Evolutionary conservation across 1,140 invertebrate species (phyloP).

Genomic region (Paralvinella palmiformis): DNA sequence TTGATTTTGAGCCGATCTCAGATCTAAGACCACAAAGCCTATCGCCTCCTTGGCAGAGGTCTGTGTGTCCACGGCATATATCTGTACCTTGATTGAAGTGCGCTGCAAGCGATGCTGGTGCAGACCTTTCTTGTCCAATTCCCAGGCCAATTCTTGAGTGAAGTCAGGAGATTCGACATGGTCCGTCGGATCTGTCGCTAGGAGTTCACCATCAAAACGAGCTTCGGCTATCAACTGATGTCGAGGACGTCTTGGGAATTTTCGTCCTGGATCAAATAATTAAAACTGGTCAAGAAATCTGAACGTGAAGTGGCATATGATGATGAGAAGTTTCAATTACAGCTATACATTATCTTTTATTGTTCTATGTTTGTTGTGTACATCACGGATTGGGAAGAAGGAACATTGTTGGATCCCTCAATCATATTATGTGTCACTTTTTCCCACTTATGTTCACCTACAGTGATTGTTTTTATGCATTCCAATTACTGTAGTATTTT

Average conservation of each 20-base stretch:
- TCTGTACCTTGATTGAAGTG: slow-evolving; percentile 52
- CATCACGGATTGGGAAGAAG: no score
- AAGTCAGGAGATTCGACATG: slow-evolving; percentile 49
- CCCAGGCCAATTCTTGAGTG: slow-evolving; percentile 54
- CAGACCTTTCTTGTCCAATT: slow-evolving; percentile 51
- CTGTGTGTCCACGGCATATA: slow-evolving; percentile 45
- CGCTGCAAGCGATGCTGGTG: slow-evolving; percentile 52
- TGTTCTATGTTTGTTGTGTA: no score
- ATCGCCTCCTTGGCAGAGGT: slow-evolving; percentile 46
- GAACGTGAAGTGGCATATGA: no score
- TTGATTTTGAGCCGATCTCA: slow-evolving; percentile 46
- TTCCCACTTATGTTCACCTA: no score
- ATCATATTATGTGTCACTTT: no score
- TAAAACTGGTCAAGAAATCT: no score
- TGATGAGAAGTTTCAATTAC: no score
- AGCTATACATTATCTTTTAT: no score
- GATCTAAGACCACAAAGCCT: slow-evolving; percentile 53
- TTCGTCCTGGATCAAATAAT: slow-evolving; percentile 36
- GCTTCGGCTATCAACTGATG: slow-evolving; percentile 49
- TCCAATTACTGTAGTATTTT: no score
- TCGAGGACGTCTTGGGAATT: slow-evolving; percentile 47
- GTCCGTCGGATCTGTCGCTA: slow-evolving; percentile 51
- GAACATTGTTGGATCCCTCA: no score
- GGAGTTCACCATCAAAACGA: slow-evolving; percentile 52
- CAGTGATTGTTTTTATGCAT: no score